Percentiles rank a stretch among this genome's conserved stretches.
Conservation (phyloP, 2,888 invertebrate species). For the Brachylomia viminalis region DNA sequence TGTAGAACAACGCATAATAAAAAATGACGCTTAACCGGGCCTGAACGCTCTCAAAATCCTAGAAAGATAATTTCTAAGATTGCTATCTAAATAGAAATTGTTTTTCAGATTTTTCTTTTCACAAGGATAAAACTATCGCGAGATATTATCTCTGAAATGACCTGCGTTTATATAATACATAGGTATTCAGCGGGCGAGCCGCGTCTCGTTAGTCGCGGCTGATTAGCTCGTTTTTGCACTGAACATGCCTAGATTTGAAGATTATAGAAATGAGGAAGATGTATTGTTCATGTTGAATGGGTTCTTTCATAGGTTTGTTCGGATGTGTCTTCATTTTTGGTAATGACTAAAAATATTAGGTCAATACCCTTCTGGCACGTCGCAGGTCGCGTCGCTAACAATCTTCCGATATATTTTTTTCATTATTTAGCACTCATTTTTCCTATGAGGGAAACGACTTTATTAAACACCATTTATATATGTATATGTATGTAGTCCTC, state of each 20-base stretch:
- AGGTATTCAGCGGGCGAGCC: slow-evolving; percentile 33
- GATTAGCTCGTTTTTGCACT: slow-evolving; percentile 38
- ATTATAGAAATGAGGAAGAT: slow-evolving; percentile 7
- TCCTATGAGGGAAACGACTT: background rate
- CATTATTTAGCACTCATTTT: background rate
- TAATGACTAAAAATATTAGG: slow-evolving; percentile 7
- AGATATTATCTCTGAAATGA: slow-evolving; percentile 21
- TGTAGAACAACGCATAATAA: background rate
- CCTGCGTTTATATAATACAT: slow-evolving; percentile 32
- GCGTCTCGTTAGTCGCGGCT: slow-evolving; percentile 40
- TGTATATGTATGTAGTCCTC: background rate
- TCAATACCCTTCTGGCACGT: background rate
- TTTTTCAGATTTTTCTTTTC: slow-evolving; percentile 5
- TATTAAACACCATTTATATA: background rate
- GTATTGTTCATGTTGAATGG: background rate
- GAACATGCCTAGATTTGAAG: slow-evolving; percentile 37
- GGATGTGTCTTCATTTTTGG: background rate
- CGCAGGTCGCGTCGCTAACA: background rate
- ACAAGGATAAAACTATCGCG: slow-evolving; percentile 12
- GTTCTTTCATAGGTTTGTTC: background rate
- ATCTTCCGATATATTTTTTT: background rate
- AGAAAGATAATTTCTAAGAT: slow-evolving; percentile 15
- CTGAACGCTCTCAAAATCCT: background rate
- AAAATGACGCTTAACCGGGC: background rate
- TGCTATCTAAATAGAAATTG: slow-evolving; percentile 25